A percentile compares a stretch with the other conserved stretches of the same genome.
These are phyloP conservation scores for Sylvilagus bachmani DNA, from an alignment of 2,113 vertebrate species.

Conservation along the genomic window DNA sequence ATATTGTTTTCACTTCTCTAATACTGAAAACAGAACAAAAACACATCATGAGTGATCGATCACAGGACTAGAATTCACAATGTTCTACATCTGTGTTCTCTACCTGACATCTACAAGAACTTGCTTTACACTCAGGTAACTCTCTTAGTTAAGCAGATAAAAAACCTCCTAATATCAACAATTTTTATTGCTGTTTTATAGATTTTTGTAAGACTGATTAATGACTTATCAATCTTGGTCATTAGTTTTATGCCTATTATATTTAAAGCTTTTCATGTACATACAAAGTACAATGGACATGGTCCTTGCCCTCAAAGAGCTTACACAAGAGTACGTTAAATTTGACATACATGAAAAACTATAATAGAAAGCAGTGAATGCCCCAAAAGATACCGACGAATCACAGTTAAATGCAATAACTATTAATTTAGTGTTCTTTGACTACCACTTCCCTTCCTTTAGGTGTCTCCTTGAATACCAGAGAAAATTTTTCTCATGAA, in stretches of 20 bases:
- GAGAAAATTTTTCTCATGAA: not conserved
- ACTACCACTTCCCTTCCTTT: not conserved
- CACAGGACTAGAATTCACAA: not conserved
- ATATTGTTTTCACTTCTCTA: not conserved
- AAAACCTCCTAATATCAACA: not conserved
- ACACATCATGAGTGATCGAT: not conserved
- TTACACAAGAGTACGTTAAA: not conserved
- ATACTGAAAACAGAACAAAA: conserved; percentile 13
- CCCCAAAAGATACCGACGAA: not conserved
- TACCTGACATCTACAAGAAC: not conserved
- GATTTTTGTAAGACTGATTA: conserved; percentile 7
- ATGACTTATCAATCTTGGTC: not conserved
- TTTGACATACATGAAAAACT: not conserved
- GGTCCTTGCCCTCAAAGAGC: not conserved
- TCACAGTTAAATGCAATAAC: not conserved
- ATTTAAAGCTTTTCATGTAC: not conserved
- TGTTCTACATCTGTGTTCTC: not conserved
- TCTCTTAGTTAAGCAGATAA: not conserved
- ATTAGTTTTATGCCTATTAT: conserved; percentile 28
- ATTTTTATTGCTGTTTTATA: not conserved
- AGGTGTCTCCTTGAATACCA: not conserved
- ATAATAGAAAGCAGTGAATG: not conserved
- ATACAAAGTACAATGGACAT: conserved; percentile 9
- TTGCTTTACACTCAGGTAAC: not conserved
- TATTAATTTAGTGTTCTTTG: not conserved